Evolutionary conservation across 35 echinoderm and acorn worm genomes (phyloP).

Genomic region (Amphiura filiformis): DNA sequence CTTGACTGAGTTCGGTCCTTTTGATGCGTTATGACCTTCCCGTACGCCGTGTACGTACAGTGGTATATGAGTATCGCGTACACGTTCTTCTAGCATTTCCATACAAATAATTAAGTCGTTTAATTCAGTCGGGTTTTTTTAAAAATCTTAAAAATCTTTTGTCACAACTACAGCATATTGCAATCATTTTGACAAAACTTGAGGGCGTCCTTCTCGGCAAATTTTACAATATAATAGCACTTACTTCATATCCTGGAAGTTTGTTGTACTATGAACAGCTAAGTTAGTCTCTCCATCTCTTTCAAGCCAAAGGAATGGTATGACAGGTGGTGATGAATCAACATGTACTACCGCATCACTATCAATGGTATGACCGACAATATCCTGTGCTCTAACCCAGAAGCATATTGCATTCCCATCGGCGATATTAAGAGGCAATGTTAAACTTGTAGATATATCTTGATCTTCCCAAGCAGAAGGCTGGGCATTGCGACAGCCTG

Average conservation of each 20-base stretch:
- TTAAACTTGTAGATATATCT: neutral
- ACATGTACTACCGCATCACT: neutral
- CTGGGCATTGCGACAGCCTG: neutral
- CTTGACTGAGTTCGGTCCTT: too few relatives aligned
- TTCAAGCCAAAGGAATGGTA: slow-evolving; percentile 33
- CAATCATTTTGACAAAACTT: too few relatives aligned
- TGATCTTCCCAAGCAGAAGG: slow-evolving; percentile 17
- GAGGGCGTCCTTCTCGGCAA: too few relatives aligned
- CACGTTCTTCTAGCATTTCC: too few relatives aligned
- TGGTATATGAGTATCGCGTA: too few relatives aligned
- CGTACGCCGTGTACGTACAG: too few relatives aligned
- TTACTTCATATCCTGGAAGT: slow-evolving; percentile 36
- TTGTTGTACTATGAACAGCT: slow-evolving; percentile 36
- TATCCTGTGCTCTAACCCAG: slow-evolving; percentile 19
- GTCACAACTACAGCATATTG: too few relatives aligned
- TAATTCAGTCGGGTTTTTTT: too few relatives aligned
- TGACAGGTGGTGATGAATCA: slow-evolving; percentile 42
- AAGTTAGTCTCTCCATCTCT: slow-evolving; percentile 23
- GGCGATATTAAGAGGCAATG: neutral
- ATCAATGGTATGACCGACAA: slow-evolving; percentile 10
- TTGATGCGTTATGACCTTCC: too few relatives aligned
- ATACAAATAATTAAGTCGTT: too few relatives aligned
- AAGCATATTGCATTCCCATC: slow-evolving; percentile 44
- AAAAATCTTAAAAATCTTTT: too few relatives aligned
- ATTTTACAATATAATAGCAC: too few relatives aligned